Conservation (phyloP, 2,888 invertebrate species). For the Gisinianus flammeolus region DNA sequence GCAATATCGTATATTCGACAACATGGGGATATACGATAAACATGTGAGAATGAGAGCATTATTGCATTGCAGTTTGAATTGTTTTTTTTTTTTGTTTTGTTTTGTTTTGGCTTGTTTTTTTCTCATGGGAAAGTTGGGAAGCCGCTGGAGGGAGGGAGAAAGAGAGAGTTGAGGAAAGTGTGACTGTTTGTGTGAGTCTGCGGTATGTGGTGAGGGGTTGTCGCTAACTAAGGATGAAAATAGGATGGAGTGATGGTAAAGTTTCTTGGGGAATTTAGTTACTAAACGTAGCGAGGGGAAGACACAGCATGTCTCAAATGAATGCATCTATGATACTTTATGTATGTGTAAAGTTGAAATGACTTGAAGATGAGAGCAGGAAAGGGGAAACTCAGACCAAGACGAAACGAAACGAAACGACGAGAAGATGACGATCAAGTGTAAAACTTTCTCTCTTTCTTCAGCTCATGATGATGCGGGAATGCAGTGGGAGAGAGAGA, state of each 20-base stretch:
- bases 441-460: background rate
- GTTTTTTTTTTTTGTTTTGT: too few relatives aligned
- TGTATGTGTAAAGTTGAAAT: too few relatives aligned
- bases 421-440: background rate
- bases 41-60: too few relatives aligned
- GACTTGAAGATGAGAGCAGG: too few relatives aligned
- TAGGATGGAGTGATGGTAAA: background rate
- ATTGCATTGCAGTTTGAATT: too few relatives aligned
- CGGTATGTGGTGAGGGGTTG: background rate
- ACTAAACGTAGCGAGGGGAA: background rate
- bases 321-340: conserved; percentile 5
- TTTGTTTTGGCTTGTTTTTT: too few relatives aligned
- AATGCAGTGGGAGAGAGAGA: too few relatives aligned
- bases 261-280: background rate
- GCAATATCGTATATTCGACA: too few relatives aligned
- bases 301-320: conserved; percentile 10
- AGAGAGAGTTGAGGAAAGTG: too few relatives aligned
- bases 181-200: background rate
- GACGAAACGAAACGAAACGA: too few relatives aligned
- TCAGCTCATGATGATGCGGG: background rate
- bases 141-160: background rate
- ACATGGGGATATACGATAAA: too few relatives aligned
- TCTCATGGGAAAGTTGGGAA: background rate
- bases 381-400: too few relatives aligned
- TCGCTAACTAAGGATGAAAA: background rate